Conservation (phyloP, 2,888 invertebrate genomes). For the Rapana venosa region DNA sequence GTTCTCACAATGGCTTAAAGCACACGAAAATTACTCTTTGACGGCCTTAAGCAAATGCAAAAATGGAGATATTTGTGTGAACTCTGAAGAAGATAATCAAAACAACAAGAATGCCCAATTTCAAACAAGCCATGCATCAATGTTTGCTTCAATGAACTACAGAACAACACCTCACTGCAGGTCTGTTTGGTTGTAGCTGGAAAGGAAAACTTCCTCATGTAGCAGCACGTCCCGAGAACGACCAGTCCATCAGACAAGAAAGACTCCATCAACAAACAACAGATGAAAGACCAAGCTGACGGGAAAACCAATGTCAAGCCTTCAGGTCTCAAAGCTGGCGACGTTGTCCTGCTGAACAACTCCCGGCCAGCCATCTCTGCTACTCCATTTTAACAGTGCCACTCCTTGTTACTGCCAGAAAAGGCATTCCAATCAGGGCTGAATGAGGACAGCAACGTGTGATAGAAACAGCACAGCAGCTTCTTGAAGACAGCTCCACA, state of each 20-base stretch:
- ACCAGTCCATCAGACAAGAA: no score
- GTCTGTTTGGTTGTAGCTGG: no score
- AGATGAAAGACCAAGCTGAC: no score
- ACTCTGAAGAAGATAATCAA: not conserved
- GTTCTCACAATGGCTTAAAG: not conserved
- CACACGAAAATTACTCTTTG: not conserved
- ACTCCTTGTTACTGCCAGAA: not conserved
- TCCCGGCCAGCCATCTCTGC: no score
- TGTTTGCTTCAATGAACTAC: not conserved
- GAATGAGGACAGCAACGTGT: no score
- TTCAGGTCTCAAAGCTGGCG: no score
- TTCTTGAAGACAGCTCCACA: no score
- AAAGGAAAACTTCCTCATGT: not conserved
- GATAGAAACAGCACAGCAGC: not conserved
- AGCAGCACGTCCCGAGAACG: no score
- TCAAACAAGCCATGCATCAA: not conserved
- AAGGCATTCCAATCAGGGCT: no score
- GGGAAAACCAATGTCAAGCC: no score
- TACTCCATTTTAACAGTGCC: no score
- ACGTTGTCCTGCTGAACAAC: no score
- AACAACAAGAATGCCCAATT: not conserved
- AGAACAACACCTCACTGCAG: not conserved
- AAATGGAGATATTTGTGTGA: not conserved
- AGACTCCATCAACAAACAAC: not conserved
- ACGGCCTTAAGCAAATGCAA: not conserved